These are phyloP conservation scores for Lacerta agilis DNA, from an alignment of 2,797 vertebrate species.

Conservation along the genomic window DNA sequence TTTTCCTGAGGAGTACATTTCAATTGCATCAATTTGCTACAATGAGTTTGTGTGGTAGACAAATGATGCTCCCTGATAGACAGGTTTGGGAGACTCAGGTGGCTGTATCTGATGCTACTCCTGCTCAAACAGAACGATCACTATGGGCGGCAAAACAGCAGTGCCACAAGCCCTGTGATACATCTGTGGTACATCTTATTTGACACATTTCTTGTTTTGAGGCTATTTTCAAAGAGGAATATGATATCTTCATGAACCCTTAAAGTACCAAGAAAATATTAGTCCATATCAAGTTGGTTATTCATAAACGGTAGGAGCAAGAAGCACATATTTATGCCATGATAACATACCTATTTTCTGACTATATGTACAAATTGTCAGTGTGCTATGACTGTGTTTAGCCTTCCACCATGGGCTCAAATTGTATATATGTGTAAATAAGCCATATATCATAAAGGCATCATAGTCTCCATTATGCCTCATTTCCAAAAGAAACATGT, in stretches of 20 bases:
- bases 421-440: too few species aligned
- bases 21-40: conserved; percentile 32
- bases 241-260: background rate
- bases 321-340: background rate
- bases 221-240: background rate
- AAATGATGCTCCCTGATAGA: background rate
- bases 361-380: background rate
- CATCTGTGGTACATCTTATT: background rate
- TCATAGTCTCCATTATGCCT: too few species aligned
- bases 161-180: background rate
- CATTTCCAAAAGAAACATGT: too few species aligned
- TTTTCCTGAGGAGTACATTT: conserved; percentile 9
- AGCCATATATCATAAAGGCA: too few species aligned
- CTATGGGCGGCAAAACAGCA: background rate
- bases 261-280: background rate
- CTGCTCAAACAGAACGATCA: background rate
- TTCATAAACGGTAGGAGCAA: background rate
- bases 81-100: background rate
- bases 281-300: background rate
- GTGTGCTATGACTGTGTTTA: background rate
- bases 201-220: background rate
- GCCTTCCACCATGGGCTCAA: too few species aligned
- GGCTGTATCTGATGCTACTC: background rate
- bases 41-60: background rate
- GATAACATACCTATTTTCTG: background rate